Base-by-base conservation (phyloP, 2,888 invertebrate species). In the Chrysolina oricalcia region DNA sequence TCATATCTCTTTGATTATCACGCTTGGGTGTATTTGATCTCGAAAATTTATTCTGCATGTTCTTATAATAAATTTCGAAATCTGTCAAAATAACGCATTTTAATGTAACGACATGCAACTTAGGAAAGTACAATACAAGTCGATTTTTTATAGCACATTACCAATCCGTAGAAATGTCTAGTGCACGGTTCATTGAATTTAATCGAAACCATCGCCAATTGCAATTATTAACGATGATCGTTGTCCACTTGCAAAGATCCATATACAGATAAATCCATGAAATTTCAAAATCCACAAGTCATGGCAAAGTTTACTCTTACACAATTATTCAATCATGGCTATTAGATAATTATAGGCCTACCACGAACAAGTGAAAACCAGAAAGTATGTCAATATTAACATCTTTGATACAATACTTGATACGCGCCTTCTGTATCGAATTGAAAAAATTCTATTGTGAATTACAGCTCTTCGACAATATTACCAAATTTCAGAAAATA, bases 311-410 rank as follows among this genome's bases (percentile, higher is more conserved):
- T 59, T 59, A 35, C 15, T 27, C 23, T 59, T 59, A 35, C 59
- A 35, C 59, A 23, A 59, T 59, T 59, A 23, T 59, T 59, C 59
- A 35, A 35, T 59, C n/a, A 27, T 27, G 35, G 59, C 27, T 53
- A 19, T 48, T 67, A 67, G 59, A 72, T 70, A 70, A 70, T 70
- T 66, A 68, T 53, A 68, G 35, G 63, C 62, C 27, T 72, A 56
- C 41, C 48, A 23, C 46, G n/a, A 64, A 27, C 46, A 43, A 65
- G 46, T 70, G 74, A 70, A 74, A 74, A 70, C 69, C 53, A 50
- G 40, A 41, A 74, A 74, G 74, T 74, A 62, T 74, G 74, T 74
- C 74, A 74, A 74, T 70, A 69, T 70, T 74, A 74, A 46, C 65
- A 66, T 74, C 56, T 70, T 1, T 50, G 17, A 40, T 62, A 68